phyloP scores from a whole-genome alignment of 2,888 invertebrate genomes.

The Unio pictorum region DNA sequence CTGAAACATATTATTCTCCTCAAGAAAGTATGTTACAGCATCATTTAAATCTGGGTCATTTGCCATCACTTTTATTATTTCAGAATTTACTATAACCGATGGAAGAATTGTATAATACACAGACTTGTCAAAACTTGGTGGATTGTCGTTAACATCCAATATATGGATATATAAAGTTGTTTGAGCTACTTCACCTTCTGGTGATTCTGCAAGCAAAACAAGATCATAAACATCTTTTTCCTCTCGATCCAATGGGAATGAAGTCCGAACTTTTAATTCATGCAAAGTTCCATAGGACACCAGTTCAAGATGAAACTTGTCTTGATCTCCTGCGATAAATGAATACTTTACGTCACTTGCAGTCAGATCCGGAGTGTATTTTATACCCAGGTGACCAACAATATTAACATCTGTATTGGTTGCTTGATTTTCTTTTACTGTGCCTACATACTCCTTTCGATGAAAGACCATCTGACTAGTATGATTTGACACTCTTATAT shows the following conservation, averaged over 20 bases:
- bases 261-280: constrained; percentile 46
- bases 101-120: constrained; percentile 94
- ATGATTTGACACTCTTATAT: constrained; percentile 23
- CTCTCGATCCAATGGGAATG: constrained; percentile 85
- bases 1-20: constrained; percentile 21
- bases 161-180: constrained; percentile 33
- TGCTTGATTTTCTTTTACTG: constrained; percentile 38
- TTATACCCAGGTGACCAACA: constrained; percentile 26
- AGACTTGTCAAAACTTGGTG: constrained; percentile 87
- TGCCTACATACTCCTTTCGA: constrained; percentile 34
- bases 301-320: constrained; percentile 19
- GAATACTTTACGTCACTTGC: constrained; percentile 24
- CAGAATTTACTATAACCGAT: constrained; percentile 87
- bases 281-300: constrained; percentile 18
- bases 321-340: constrained; percentile 11
- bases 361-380: constrained; percentile 1
- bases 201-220: constrained; percentile 73
- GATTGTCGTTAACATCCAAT: constrained; percentile 97
- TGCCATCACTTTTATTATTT: constrained; percentile 28
- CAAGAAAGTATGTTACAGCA: constrained; percentile 26
- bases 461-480: constrained; percentile 26
- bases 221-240: constrained; percentile 81
- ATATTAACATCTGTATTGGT: constrained; percentile 25
- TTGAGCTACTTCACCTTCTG: constrained; percentile 16
- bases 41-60: constrained; percentile 35